phyloP scores from a whole-genome alignment of 2,888 invertebrate species.

The Thereva nobilitata region DNA sequence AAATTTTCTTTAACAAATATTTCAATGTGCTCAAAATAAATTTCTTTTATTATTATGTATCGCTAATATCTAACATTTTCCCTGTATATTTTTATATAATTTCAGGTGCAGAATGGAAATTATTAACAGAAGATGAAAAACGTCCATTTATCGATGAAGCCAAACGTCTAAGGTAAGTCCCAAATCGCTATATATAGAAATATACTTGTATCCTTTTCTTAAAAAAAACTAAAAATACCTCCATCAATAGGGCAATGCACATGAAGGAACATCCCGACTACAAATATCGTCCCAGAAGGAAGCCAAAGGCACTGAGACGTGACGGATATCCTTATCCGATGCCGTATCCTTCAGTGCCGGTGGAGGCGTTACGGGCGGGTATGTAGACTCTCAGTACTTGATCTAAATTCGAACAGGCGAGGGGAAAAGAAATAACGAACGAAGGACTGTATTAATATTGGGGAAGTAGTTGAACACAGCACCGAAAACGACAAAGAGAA shows the following conservation, averaged over 20 bases:
- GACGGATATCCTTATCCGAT: conserved; percentile 92
- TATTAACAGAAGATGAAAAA: conserved; percentile 90
- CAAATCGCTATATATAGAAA: neutral
- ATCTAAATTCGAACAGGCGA: no score
- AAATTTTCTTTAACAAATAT: no score
- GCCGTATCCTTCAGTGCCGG: conserved; percentile 88
- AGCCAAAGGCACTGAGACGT: conserved; percentile 85
- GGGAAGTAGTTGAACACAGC: neutral
- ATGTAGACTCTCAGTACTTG: conserved; percentile 52
- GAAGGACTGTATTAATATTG: no score
- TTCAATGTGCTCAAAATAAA: neutral
- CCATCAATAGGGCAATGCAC: conserved; percentile 74
- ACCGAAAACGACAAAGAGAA: conserved; percentile 11
- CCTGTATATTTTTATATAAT: conserved; percentile 3
- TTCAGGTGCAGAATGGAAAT: conserved; percentile 93
- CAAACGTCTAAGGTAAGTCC: conserved; percentile 70
- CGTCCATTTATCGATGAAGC: conserved; percentile 98
- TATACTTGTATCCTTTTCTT: neutral
- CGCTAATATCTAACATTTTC: no score
- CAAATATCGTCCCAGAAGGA: conserved; percentile 88
- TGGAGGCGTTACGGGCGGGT: conserved; percentile 87
- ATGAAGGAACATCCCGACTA: conserved; percentile 96
- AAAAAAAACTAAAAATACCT: conserved; percentile 30
- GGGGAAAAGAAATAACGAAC: no score
- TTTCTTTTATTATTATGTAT: conserved; percentile 10